These are phyloP conservation scores for Drymodes brunneopygia DNA, from an alignment of 2,113 vertebrate genomes.

Conservation along the genomic window DNA sequence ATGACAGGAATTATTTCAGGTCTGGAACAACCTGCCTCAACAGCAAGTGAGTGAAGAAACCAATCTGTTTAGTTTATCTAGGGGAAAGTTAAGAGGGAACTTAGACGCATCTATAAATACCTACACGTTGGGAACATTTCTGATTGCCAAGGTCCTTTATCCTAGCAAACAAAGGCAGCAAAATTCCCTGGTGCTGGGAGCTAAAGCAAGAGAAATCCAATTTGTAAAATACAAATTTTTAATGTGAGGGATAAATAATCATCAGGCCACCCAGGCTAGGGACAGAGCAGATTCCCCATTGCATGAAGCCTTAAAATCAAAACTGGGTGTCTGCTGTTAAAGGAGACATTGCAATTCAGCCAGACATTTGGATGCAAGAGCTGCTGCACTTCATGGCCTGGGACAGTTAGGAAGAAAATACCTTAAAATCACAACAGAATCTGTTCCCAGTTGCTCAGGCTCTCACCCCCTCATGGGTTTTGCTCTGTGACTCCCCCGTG, in stretches of 20 bases:
- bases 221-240: neutral
- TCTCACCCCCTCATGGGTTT: neutral
- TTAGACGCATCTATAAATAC: conserved; percentile 49
- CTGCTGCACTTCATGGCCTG: neutral
- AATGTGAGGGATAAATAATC: neutral
- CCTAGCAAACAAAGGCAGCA: conserved; percentile 38
- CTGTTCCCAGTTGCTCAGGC: neutral
- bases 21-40: conserved; percentile 51
- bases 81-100: conserved; percentile 43
- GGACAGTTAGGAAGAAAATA: neutral
- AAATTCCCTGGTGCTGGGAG: conserved; percentile 12
- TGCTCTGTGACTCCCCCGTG: neutral
- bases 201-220: neutral
- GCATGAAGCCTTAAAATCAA: neutral
- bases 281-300: neutral
- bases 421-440: neutral
- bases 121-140: conserved; percentile 36
- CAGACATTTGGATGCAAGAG: neutral
- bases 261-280: neutral
- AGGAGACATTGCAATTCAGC: neutral
- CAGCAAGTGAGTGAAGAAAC: neutral
- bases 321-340: neutral
- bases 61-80: conserved; percentile 57
- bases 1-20: conserved; percentile 37
- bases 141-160: conserved; percentile 32